Percentiles rank a stretch among this genome's conserved stretches.
Evolutionary conservation across 2,888 invertebrate species (phyloP).

Genomic region (Pandemis cinnamomeana): DNA sequence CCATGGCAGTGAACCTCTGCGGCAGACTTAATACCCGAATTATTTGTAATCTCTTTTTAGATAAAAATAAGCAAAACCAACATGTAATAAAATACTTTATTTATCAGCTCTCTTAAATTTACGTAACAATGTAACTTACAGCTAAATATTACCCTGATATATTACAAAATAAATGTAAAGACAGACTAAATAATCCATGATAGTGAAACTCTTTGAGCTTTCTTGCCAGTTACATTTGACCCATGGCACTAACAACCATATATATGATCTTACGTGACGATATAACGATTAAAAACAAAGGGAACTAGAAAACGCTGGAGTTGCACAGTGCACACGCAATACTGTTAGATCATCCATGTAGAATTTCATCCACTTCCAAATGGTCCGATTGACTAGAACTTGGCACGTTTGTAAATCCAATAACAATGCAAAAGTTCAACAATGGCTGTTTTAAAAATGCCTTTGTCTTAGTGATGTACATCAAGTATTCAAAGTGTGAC

Average conservation of each 20-base stretch:
- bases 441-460: neutral
- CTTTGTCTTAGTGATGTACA: too few relatives aligned
- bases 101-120: neutral
- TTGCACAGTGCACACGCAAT: too few relatives aligned
- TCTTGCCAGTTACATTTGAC: too few relatives aligned
- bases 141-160: slow-evolving; percentile 32
- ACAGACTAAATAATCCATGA: neutral
- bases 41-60: slow-evolving; percentile 27
- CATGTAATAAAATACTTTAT: slow-evolving; percentile 27
- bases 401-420: too few relatives aligned
- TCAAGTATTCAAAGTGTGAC: neutral
- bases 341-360: too few relatives aligned
- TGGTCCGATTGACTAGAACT: too few relatives aligned
- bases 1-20: slow-evolving; percentile 12
- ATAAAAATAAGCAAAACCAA: slow-evolving; percentile 38
- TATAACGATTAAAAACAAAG: too few relatives aligned
- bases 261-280: too few relatives aligned
- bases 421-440: neutral
- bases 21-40: slow-evolving; percentile 21
- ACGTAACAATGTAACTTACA: slow-evolving; percentile 6
- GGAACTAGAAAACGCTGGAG: too few relatives aligned
- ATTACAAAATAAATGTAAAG: neutral
- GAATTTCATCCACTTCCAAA: too few relatives aligned
- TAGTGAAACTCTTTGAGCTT: neutral
- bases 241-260: too few relatives aligned